Percentiles rank a stretch among this genome's conserved stretches.
Conservation (phyloP, 2,797 vertebrate species). For the Chiropotes sagulatus region DNA sequence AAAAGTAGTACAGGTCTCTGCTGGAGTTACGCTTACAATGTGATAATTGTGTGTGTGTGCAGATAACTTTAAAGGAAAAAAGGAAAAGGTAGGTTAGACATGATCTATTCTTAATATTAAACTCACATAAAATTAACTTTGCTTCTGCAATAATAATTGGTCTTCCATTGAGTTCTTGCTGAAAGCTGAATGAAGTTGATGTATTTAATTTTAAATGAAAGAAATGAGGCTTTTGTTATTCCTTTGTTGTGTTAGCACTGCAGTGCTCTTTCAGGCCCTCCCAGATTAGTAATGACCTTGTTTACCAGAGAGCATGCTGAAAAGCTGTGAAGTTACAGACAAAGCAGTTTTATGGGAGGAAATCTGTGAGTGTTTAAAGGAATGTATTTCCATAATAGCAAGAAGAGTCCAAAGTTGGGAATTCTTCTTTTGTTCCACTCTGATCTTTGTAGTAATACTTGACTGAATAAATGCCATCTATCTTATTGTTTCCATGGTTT, state of each 20-base stretch:
- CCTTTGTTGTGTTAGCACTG: not conserved
- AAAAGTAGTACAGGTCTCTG: fast-evolving
- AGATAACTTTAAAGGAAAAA: not conserved
- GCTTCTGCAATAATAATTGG: not conserved
- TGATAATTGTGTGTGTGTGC: fast-evolving
- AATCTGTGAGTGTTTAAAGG: not conserved
- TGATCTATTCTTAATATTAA: not conserved
- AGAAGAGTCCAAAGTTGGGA: not conserved
- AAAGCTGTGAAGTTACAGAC: not conserved
- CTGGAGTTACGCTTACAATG: fast-evolving
- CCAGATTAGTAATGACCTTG: not conserved
- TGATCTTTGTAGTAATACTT: not conserved
- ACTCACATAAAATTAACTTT: not conserved
- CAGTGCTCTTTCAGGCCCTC: not conserved
- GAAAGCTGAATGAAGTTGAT: not conserved
- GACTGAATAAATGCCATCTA: not conserved
- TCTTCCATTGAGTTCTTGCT: not conserved
- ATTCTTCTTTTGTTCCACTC: not conserved
- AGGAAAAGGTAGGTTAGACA: too few species aligned
- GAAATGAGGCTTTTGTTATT: not conserved
- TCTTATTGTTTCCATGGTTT: not conserved
- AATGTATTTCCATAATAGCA: not conserved
- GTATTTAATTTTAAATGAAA: not conserved
- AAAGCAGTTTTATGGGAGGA: not conserved
- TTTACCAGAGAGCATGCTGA: not conserved